Evolutionary conservation across 2,113 vertebrate species (phyloP).

Genomic region (Pelecanoides urinatrix): DNA sequence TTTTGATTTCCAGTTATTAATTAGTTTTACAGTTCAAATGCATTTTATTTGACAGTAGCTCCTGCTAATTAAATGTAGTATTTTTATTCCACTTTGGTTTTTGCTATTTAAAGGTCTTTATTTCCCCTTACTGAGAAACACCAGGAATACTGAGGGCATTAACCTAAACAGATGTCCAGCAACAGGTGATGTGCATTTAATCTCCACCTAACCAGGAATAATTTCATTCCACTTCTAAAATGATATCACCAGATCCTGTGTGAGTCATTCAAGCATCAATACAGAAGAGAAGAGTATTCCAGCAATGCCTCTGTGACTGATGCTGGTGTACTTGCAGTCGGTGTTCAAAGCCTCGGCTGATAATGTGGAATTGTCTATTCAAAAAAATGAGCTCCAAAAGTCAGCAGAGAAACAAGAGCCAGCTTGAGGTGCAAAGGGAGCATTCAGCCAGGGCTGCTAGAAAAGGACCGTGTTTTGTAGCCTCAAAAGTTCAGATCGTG

Average conservation of each 20-base stretch:
- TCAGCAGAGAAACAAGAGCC: neutral
- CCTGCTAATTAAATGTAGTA: neutral
- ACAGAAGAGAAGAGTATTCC: neutral
- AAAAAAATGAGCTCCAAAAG: neutral
- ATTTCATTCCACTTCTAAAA: conserved; percentile 23
- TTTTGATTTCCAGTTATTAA: conserved; percentile 22
- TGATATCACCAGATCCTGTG: neutral
- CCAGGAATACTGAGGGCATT: neutral
- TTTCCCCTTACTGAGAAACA: neutral
- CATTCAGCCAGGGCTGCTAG: neutral
- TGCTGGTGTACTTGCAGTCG: neutral
- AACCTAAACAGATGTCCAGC: conserved; percentile 45
- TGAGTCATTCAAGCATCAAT: conserved; percentile 1
- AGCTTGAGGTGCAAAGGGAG: neutral
- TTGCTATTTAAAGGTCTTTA: conserved; percentile 15
- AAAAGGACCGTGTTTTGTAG: neutral
- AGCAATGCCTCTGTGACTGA: neutral
- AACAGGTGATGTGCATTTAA: conserved; percentile 34
- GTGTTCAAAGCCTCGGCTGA: neutral
- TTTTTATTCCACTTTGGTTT: neutral
- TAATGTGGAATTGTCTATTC: neutral
- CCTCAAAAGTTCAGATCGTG: neutral
- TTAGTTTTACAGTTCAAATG: conserved; percentile 8
- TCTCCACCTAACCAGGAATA: conserved; percentile 15
- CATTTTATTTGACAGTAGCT: neutral